Percentiles rank a stretch among this genome's conserved stretches.
These are phyloP conservation scores for Paedocypris sp. DNA, from an alignment of 2,113 vertebrate genomes.

Conservation along the genomic window DNA sequence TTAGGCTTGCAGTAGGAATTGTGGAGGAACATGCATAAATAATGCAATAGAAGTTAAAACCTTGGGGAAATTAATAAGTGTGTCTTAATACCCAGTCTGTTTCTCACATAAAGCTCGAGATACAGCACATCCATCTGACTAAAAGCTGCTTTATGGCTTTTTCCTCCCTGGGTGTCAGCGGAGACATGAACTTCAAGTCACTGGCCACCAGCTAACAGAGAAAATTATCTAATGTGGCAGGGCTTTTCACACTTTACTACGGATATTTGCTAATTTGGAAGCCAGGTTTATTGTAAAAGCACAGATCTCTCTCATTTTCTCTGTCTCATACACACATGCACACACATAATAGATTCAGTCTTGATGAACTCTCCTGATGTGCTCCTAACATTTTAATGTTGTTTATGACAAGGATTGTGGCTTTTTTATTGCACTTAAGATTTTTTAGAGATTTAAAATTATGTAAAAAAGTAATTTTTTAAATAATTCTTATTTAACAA, in stretches of 20 bases:
- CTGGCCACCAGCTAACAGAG: conserved; percentile 11
- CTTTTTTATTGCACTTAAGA: too few species aligned
- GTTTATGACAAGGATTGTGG: too few species aligned
- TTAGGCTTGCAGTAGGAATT: too few species aligned
- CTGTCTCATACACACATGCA: too few species aligned
- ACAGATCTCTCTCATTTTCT: neutral
- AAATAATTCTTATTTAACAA: too few species aligned
- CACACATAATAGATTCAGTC: too few species aligned
- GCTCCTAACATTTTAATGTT: too few species aligned
- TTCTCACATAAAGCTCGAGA: neutral
- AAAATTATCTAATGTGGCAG: conserved; percentile 49
- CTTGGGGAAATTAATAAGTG: neutral
- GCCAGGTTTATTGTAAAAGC: too few species aligned
- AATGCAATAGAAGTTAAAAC: neutral
- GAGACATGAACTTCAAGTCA: conserved; percentile 29
- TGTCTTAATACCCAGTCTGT: neutral
- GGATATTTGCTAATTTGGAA: too few species aligned
- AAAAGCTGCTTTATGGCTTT: neutral
- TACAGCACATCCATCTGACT: neutral
- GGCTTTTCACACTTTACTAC: neutral
- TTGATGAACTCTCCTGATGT: too few species aligned
- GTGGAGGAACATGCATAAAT: neutral
- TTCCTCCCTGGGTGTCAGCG: neutral
- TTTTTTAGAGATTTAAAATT: too few species aligned
- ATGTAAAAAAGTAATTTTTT: too few species aligned